These are phyloP conservation scores for Apeira syringaria DNA, from an alignment of 2,888 invertebrate species.

Conservation along the genomic window DNA sequence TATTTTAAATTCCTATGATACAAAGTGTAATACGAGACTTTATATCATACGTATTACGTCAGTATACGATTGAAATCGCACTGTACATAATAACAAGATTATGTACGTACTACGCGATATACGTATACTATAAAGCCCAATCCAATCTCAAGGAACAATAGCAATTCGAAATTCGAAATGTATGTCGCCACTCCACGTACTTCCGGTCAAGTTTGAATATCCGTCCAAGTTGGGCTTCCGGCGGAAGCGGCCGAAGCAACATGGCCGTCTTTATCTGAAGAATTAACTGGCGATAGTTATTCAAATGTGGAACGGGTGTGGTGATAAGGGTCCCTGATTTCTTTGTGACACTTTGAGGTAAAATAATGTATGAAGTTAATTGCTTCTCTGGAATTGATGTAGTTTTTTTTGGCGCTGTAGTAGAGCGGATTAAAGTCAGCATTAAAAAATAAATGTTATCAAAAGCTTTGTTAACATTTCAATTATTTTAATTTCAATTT, in stretches of 20 bases:
- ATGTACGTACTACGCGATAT: background rate
- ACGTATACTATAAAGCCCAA: constrained; percentile 12
- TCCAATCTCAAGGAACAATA: constrained; percentile 48
- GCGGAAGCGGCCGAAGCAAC: constrained; percentile 73
- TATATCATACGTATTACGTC: too few relatives aligned
- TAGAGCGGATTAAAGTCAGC: too few relatives aligned
- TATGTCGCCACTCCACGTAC: constrained; percentile 77
- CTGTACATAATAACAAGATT: too few relatives aligned
- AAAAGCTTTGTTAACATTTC: too few relatives aligned
- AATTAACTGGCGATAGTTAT: constrained; percentile 79
- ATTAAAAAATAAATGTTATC: too few relatives aligned
- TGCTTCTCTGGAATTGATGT: too few relatives aligned
- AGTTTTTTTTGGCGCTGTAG: too few relatives aligned
- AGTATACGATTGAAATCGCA: too few relatives aligned
- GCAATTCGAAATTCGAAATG: constrained; percentile 77
- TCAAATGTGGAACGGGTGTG: constrained; percentile 57
- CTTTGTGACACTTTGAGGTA: background rate
- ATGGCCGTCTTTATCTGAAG: constrained; percentile 81
- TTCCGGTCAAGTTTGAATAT: constrained; percentile 82
- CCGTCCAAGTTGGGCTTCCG: constrained; percentile 80
- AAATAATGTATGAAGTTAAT: constrained; percentile 11
- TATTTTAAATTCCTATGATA: too few relatives aligned
- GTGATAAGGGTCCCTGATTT: constrained; percentile 24
- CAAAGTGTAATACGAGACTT: too few relatives aligned
- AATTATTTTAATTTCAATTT: too few relatives aligned